Evolutionary conservation across 2,113 vertebrate genomes (phyloP).

Genomic region (Lasiurus borealis): DNA sequence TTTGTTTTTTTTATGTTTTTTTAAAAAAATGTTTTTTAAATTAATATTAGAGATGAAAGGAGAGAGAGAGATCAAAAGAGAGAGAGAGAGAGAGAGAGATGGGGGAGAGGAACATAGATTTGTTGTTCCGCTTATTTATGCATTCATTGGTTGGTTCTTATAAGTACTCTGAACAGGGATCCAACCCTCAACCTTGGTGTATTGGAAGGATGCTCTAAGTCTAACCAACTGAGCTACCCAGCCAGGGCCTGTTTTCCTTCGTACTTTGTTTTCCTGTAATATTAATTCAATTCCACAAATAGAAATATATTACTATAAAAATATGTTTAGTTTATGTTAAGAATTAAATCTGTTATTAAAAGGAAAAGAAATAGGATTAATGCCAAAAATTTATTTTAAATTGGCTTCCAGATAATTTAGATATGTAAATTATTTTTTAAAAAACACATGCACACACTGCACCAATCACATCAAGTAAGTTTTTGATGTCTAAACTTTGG

Average conservation of each 20-base stretch:
- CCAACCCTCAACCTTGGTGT: no score
- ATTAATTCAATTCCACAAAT: slow-evolving; percentile 2
- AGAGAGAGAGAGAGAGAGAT: no score
- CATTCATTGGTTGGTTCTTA: no score
- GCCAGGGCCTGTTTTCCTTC: neutral
- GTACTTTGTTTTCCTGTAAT: neutral
- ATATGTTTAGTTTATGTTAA: slow-evolving; percentile 32
- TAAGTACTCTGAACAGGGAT: no score
- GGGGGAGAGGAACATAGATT: no score
- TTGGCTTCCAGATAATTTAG: neutral
- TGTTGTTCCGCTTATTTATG: no score
- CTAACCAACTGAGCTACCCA: no score
- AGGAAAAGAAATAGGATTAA: neutral
- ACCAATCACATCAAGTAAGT: neutral
- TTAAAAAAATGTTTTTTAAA: no score
- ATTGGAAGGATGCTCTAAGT: no score
- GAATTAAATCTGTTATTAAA: slow-evolving; percentile 33
- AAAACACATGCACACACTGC: neutral
- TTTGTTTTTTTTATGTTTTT: slow-evolving; percentile 48
- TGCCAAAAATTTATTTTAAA: slow-evolving; percentile 46
- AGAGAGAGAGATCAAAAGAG: no score
- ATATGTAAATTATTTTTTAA: slow-evolving; percentile 18
- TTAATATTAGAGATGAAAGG: no score
- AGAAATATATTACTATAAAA: neutral
- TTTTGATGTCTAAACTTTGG: no score